phyloP scores from a whole-genome alignment of 2,888 invertebrate genomes.

The Trileptium ribeirensis region DNA sequence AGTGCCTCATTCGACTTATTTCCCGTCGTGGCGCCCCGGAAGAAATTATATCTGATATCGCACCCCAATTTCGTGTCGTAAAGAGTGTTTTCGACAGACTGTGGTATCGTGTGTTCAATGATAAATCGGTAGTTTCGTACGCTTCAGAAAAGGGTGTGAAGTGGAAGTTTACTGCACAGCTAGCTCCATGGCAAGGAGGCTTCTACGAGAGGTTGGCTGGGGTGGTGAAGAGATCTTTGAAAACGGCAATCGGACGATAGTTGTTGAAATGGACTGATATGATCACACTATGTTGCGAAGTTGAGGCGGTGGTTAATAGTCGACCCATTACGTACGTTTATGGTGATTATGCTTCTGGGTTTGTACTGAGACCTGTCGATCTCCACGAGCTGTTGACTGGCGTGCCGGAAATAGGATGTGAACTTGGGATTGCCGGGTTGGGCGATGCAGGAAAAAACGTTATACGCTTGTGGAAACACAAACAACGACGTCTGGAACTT shows the following conservation, averaged over 20 bases:
- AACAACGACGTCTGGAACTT: no score
- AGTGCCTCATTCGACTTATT: constrained; percentile 47
- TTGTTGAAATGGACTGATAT: no score
- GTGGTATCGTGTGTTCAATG: constrained; percentile 9
- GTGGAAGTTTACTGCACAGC: constrained; percentile 51
- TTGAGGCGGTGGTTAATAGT: no score
- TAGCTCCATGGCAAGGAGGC: constrained; percentile 54
- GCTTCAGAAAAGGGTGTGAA: constrained; percentile 29
- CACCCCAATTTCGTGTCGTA: constrained; percentile 50
- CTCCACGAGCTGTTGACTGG: no score
- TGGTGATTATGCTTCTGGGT: no score
- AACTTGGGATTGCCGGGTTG: no score
- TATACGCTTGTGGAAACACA: no score
- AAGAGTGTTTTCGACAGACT: constrained; percentile 43
- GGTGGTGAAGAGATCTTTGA: constrained; percentile 43
- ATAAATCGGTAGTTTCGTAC: background rate
- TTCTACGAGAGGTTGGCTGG: constrained; percentile 53
- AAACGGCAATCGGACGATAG: background rate
- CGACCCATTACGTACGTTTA: no score
- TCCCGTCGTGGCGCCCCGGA: constrained; percentile 45
- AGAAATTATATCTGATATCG: constrained; percentile 51
- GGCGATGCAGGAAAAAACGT: no score
- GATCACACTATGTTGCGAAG: no score
- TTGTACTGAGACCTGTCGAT: no score
- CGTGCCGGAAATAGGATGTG: no score